phyloP scores from a whole-genome alignment of 2,113 vertebrate genomes.

The Spermophilus dauricus region DNA sequence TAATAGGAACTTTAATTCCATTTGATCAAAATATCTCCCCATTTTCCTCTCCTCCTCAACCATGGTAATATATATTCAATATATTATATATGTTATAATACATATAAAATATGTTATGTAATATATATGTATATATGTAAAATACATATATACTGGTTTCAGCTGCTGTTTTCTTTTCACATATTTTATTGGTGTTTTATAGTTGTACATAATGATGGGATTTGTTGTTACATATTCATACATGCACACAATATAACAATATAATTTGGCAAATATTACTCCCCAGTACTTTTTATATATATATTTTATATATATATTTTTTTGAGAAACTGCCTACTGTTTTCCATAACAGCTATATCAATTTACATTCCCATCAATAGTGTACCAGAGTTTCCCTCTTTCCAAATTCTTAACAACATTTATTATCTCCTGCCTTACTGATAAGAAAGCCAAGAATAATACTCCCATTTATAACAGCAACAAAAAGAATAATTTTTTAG shows the following conservation, averaged over 20 bases:
- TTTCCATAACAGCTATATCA: background rate
- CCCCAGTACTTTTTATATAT: too few species aligned
- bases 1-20: background rate
- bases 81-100: too few species aligned
- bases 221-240: too few species aligned
- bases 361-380: background rate
- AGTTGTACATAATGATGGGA: too few species aligned
- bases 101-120: too few species aligned
- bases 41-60: background rate
- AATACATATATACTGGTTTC: too few species aligned
- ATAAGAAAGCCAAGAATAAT: background rate
- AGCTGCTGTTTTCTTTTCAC: too few species aligned
- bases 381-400: background rate
- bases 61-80: background rate
- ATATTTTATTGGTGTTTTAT: too few species aligned
- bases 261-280: too few species aligned
- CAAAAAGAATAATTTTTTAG: background rate
- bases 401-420: background rate
- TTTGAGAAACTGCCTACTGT: background rate
- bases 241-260: too few species aligned
- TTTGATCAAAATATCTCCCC: background rate
- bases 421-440: background rate
- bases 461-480: background rate
- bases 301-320: background rate
- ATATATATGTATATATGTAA: too few species aligned